phyloP scores from a whole-genome alignment of 2,888 invertebrate genomes.

The Timandra comae region DNA sequence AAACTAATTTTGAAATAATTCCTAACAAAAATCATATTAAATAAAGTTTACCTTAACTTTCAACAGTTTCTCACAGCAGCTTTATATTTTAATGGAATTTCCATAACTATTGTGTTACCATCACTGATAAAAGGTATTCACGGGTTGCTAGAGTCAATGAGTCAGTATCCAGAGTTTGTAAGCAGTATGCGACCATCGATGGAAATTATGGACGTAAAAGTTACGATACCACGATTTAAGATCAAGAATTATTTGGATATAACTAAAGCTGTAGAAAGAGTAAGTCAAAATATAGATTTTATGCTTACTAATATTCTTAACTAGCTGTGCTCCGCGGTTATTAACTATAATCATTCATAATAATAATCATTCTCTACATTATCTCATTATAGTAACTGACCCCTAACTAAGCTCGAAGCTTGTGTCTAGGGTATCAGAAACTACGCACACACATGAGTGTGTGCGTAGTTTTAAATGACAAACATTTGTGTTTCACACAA shows the following conservation, averaged over 20 bases:
- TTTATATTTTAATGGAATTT: slow-evolving; percentile 19
- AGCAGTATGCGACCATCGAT: slow-evolving; percentile 13
- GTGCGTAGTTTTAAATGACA: too few relatives aligned
- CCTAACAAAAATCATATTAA: too few relatives aligned
- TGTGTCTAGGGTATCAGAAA: too few relatives aligned
- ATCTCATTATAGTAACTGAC: too few relatives aligned
- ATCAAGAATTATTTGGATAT: slow-evolving; percentile 42
- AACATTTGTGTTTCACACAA: too few relatives aligned
- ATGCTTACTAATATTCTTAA: background rate
- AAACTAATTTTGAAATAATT: too few relatives aligned
- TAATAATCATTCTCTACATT: too few relatives aligned
- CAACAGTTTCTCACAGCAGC: slow-evolving; percentile 26
- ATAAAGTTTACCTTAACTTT: too few relatives aligned
- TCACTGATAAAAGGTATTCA: slow-evolving; percentile 16
- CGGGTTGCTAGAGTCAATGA: slow-evolving; percentile 24
- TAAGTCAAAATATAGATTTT: slow-evolving; percentile 15
- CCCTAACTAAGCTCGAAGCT: too few relatives aligned
- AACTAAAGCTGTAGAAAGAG: slow-evolving; percentile 37
- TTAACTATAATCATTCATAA: too few relatives aligned
- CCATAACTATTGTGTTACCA: slow-evolving; percentile 35
- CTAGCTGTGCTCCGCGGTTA: too few relatives aligned
- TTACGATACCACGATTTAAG: slow-evolving; percentile 43
- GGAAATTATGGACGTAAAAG: slow-evolving; percentile 19
- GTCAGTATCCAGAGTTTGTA: slow-evolving; percentile 24
- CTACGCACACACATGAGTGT: too few relatives aligned